Conservation (phyloP, 2,797 vertebrate species). For the Gadopsis bispinosus region DNA sequence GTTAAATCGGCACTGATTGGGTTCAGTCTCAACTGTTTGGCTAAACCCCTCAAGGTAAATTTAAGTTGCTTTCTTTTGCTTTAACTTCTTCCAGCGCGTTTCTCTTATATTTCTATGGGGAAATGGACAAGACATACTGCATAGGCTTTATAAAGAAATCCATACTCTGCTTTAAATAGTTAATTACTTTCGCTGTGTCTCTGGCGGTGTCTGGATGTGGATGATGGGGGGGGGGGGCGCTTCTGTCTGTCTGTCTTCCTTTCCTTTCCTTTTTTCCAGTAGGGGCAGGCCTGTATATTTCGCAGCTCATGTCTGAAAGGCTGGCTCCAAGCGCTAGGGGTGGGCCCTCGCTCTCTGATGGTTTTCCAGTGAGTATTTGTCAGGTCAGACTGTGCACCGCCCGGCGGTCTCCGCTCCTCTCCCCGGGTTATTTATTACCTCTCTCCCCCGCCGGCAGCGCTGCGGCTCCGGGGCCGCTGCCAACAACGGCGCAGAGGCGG, state of each 20-base stretch:
- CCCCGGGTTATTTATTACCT: slow-evolving; percentile 99
- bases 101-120: slow-evolving; percentile 28
- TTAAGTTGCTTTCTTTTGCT: slow-evolving; percentile 12
- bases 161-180: slow-evolving; percentile 78
- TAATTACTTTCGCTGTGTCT: slow-evolving; percentile 83
- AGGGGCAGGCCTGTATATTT: slow-evolving; percentile 84
- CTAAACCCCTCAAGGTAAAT: slow-evolving; percentile 14
- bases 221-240: slow-evolving; percentile 64
- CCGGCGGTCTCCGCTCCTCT: slow-evolving; percentile 93
- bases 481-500: slow-evolving; percentile 89
- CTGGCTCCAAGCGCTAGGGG: slow-evolving; percentile 92
- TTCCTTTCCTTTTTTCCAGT: slow-evolving; percentile 74
- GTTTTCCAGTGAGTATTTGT: slow-evolving; percentile 96
- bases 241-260: slow-evolving; percentile 75
- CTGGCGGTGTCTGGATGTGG: slow-evolving; percentile 78
- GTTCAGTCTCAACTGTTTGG: neutral
- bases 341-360: slow-evolving; percentile 91
- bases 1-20: neutral
- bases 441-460: slow-evolving; percentile 93
- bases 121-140: slow-evolving; percentile 31
- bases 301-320: slow-evolving; percentile 89
- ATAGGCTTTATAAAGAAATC: slow-evolving; percentile 58
- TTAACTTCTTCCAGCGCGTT: slow-evolving; percentile 31
- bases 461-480: slow-evolving; percentile 93
- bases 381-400: slow-evolving; percentile 95